These are phyloP conservation scores for Tetramorium simillimum DNA, from an alignment of 1,140 invertebrate genomes.

Conservation along the genomic window DNA sequence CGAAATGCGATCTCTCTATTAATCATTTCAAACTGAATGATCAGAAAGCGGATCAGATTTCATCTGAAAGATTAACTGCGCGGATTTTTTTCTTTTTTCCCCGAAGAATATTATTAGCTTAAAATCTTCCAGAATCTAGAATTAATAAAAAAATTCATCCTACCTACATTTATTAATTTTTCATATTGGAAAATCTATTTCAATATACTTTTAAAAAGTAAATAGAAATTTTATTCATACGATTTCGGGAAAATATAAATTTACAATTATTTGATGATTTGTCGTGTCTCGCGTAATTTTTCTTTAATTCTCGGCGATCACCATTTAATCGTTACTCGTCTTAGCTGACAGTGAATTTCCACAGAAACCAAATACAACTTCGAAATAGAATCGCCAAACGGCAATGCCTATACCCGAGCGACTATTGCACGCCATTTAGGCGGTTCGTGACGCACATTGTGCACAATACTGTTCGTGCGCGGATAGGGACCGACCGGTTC, in stretches of 20 bases:
- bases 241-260: not conserved
- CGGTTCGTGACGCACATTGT: conserved; percentile 32
- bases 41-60: not conserved
- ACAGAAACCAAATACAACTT: not conserved
- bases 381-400: not conserved
- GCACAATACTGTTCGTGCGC: not conserved
- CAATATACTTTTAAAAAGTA: not conserved
- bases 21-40: not conserved
- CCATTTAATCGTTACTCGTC: not conserved
- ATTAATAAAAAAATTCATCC: not conserved
- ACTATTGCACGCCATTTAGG: conserved; percentile 3
- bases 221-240: not conserved
- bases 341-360: not conserved
- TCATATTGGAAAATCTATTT: not conserved
- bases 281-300: not conserved
- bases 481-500: conserved; percentile 1
- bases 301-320: not conserved
- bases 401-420: not conserved
- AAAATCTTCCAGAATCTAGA: not conserved
- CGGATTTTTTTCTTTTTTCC: not conserved
- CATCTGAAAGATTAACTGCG: not conserved
- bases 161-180: not conserved
- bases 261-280: not conserved
- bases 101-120: not conserved
- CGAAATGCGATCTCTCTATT: not conserved